These are phyloP conservation scores for Crenichthys baileyi DNA, from an alignment of 2,797 vertebrate genomes.

Conservation along the genomic window DNA sequence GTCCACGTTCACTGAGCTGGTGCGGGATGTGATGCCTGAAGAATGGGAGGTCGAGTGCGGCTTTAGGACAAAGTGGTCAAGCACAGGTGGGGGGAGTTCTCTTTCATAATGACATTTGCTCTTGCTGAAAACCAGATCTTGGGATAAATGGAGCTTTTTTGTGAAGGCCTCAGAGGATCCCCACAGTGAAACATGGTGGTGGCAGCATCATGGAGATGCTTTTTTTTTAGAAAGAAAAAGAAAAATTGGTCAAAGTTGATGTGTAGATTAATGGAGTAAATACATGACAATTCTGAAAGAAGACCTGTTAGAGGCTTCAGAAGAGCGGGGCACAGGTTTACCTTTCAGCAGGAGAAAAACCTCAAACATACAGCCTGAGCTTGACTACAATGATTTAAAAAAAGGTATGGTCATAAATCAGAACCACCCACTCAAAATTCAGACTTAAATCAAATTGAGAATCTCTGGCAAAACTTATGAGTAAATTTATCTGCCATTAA, in stretches of 20 bases:
- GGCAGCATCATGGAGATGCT: not conserved
- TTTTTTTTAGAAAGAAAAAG: too few species aligned
- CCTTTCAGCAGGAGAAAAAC: not conserved
- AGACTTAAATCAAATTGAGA: not conserved
- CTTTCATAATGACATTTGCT: not conserved
- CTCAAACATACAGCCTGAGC: not conserved
- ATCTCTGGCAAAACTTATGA: not conserved
- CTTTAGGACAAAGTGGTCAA: conserved; percentile 49
- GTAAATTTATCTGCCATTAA: too few species aligned
- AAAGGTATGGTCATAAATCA: not conserved
- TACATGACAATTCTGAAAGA: not conserved
- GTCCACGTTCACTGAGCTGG: conserved; percentile 79
- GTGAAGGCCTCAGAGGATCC: not conserved
- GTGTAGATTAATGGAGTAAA: not conserved
- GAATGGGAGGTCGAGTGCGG: conserved; percentile 86
- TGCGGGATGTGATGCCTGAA: conserved; percentile 78
- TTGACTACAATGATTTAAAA: not conserved
- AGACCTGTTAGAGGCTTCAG: not conserved
- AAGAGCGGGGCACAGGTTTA: not conserved
- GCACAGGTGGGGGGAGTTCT: conserved; percentile 57
- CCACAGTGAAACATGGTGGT: not conserved
- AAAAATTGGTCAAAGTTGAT: not conserved
- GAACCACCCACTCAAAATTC: not conserved
- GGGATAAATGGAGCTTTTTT: not conserved
- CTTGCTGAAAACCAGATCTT: not conserved